These are phyloP conservation scores for Furcifer pardalis DNA, from an alignment of 2,797 vertebrate species.

Conservation along the genomic window DNA sequence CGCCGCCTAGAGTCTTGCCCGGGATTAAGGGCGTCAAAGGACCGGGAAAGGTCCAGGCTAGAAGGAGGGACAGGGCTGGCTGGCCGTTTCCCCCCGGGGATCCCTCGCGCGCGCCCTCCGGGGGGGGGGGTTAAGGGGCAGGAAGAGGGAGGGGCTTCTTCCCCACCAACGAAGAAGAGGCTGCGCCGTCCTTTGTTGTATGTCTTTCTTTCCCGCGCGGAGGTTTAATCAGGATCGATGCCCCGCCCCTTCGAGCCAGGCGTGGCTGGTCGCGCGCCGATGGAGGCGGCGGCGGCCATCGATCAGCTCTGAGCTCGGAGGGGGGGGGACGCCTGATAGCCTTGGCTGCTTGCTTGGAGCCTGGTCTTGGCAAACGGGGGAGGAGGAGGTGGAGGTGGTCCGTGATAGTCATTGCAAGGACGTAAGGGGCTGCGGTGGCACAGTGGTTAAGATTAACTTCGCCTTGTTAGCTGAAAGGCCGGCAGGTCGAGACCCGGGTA, in stretches of 20 bases:
- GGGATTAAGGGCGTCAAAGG: no score
- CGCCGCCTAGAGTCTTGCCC: no score
- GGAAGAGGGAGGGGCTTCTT: no score
- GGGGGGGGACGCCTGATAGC: neutral
- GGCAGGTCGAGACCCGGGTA: no score
- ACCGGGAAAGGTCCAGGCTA: no score
- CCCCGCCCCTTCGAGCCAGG: conserved; percentile 26
- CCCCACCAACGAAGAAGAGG: no score
- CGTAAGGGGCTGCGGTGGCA: no score
- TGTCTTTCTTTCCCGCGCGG: conserved; percentile 8
- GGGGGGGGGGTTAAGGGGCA: neutral
- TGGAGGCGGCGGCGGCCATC: neutral
- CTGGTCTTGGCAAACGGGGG: neutral
- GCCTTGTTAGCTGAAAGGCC: no score
- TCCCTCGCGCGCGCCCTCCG: neutral
- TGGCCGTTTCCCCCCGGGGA: neutral
- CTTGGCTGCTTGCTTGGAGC: neutral
- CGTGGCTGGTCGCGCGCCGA: neutral
- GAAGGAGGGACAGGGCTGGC: neutral
- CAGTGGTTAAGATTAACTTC: no score
- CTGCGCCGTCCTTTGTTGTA: no score
- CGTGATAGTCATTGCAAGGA: no score
- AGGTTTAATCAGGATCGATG: accelerated
- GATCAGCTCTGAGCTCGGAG: conserved; percentile 21
- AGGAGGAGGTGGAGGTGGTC: neutral